Base-by-base conservation (phyloP, 1,140 invertebrate species). In the Schlechtendalia chinensis region DNA sequence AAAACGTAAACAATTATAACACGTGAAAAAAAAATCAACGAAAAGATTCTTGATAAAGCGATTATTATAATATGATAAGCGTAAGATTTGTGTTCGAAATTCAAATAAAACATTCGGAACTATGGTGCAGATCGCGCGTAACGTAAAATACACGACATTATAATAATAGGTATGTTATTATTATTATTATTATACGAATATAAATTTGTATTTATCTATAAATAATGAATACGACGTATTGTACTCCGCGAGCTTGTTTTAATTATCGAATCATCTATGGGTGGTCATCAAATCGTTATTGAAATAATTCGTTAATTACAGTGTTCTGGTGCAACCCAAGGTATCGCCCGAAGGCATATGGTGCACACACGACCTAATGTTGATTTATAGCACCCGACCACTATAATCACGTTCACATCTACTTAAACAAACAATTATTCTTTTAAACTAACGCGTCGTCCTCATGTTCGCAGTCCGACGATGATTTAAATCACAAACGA, bases 241-340 rank as follows among this genome's bases (percentile, higher is more conserved):
- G 72, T 77, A 59, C 54, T 45, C 17, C 50, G 29, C 50, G 29
- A 72, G 17, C 69, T n/a, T 47, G 54, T 79, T 77, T 77, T 77
- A 77, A 77, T 77, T 63, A 79, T 79, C 72, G 17, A 79, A 59
- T 27, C 56, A 79, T 29, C 29, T 61, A 79, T 63, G 75, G 75
- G 75, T 79, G 75, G 75, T 79, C 75, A 79, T 63, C 75, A 39
- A 63, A 79, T 79, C 58, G 58, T 79, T 79, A 77, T 75, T 75
- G 72, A 75, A 75, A 75, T 75, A 75, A 75, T 79, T 79, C 75
- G 75, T 79, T 79, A 79, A 79, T 79, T 79, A 79, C 24, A 79
- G 75, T 27, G 58, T 63, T 63, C 32, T 61, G 39, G 75, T 63
- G 58, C 32, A 77, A 79, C 75, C 56, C 74, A 19, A 54, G 72